Evolutionary conservation across 2,113 vertebrate genomes (phyloP).

Genomic region (Sula dactylatra): DNA sequence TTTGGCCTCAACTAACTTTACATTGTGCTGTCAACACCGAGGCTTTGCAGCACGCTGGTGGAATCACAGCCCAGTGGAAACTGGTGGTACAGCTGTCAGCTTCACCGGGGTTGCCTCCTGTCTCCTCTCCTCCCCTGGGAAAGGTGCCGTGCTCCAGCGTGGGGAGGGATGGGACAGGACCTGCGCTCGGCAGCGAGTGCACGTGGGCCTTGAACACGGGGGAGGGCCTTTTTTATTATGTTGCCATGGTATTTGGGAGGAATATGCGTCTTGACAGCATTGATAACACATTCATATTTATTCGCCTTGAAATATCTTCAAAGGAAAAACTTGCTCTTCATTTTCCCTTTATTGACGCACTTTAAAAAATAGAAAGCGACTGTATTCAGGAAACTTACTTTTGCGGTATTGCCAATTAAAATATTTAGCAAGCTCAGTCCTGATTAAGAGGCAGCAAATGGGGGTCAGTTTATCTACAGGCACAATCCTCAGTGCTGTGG

Average conservation of each 20-base stretch:
- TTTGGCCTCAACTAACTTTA: background rate
- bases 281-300: background rate
- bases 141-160: accelerated
- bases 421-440: background rate
- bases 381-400: background rate
- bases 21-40: background rate
- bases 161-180: background rate
- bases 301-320: background rate
- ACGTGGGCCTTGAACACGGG: background rate
- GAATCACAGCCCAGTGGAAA: background rate
- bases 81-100: accelerated
- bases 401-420: background rate
- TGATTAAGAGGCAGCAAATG: background rate
- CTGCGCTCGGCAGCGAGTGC: background rate
- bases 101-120: background rate
- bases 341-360: background rate
- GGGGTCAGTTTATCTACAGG: background rate
- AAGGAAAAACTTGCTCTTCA: accelerated
- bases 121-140: background rate
- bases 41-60: background rate
- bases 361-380: background rate
- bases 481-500: accelerated
- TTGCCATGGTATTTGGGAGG: background rate
- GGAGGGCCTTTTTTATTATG: background rate
- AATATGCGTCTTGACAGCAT: background rate